These are phyloP conservation scores for Eustalomyia histrio DNA, from an alignment of 2,888 invertebrate genomes.

Conservation along the genomic window DNA sequence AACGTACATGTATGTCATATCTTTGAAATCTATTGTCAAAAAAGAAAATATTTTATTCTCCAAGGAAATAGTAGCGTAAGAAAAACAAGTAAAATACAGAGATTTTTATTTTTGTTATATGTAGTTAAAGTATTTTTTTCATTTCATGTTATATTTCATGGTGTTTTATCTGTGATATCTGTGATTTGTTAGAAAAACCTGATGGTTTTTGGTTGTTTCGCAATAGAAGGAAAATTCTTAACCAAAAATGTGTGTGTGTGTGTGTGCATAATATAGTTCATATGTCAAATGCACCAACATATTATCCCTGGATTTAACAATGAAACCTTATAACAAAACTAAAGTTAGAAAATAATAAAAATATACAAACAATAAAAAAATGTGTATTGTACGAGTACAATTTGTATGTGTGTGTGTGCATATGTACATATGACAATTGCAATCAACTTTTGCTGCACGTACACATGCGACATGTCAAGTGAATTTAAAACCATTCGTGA, in stretches of 20 bases:
- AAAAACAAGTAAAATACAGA: slow-evolving; percentile 42
- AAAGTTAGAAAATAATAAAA: slow-evolving; percentile 6
- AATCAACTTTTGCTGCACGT: slow-evolving; percentile 65
- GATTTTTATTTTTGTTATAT: slow-evolving; percentile 18
- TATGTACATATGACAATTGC: slow-evolving; percentile 59
- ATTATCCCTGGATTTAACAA: slow-evolving; percentile 57
- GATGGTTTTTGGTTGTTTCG: slow-evolving; percentile 35
- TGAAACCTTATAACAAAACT: slow-evolving; percentile 42
- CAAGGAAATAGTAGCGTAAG: background rate
- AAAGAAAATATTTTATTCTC: slow-evolving; percentile 39
- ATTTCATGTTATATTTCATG: slow-evolving; percentile 14
- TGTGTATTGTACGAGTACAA: slow-evolving; percentile 2
- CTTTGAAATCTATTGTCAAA: slow-evolving; percentile 18
- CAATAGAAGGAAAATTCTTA: slow-evolving; percentile 23
- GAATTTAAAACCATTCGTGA: slow-evolving; percentile 64
- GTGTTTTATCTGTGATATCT: slow-evolving; percentile 42
- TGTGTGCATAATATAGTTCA: slow-evolving; percentile 50
- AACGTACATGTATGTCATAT: slow-evolving; percentile 30
- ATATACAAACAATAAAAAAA: slow-evolving; percentile 11
- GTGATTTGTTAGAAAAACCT: slow-evolving; percentile 58
- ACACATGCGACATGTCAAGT: slow-evolving; percentile 65
- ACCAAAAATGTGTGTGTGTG: slow-evolving; percentile 40
- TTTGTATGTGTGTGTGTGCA: background rate
- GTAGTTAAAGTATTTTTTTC: background rate
- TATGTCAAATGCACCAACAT: slow-evolving; percentile 59